A percentile compares a stretch with the other conserved stretches of the same genome.
Conservation (phyloP, 2,888 invertebrate species). For the Tinea semifulvella region DNA sequence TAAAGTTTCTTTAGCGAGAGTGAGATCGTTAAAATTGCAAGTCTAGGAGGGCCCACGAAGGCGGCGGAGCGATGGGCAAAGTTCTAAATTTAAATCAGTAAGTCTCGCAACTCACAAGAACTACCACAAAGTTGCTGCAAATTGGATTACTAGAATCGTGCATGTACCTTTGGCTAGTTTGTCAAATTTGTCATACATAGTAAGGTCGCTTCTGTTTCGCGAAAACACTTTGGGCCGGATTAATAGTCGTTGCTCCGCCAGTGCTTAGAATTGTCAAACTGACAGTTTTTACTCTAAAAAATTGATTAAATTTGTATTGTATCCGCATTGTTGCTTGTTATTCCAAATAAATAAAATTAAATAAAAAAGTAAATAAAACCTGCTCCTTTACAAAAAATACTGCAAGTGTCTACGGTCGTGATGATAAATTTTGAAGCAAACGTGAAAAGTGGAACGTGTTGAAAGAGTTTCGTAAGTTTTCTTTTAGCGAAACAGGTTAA, state of each 20-base stretch:
- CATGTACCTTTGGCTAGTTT: conserved; percentile 36
- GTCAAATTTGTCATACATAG: conserved; percentile 39
- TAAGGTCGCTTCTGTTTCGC: neutral
- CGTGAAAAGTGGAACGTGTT: conserved; percentile 3
- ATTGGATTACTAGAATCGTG: conserved; percentile 44
- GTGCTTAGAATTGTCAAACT: too few relatives aligned
- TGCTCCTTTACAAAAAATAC: too few relatives aligned
- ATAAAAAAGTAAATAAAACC: too few relatives aligned
- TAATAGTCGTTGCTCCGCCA: too few relatives aligned
- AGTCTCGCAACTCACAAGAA: conserved; percentile 39
- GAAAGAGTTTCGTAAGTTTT: conserved; percentile 11
- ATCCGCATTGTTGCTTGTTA: too few relatives aligned
- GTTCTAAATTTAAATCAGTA: conserved; percentile 63
- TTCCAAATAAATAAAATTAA: too few relatives aligned
- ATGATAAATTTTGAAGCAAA: conserved; percentile 9
- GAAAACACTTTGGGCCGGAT: neutral
- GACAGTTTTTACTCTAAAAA: too few relatives aligned
- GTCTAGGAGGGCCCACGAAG: conserved; percentile 29
- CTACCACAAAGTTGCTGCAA: conserved; percentile 43
- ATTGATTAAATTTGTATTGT: too few relatives aligned
- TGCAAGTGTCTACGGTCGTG: too few relatives aligned
- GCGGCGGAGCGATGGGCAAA: conserved; percentile 30
- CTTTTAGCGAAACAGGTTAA: conserved; percentile 11
- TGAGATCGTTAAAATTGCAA: conserved; percentile 53
- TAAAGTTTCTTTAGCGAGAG: conserved; percentile 32